Evolutionary conservation across 2,797 vertebrate genomes (phyloP).

Genomic region (Rhinichthys osculus): DNA sequence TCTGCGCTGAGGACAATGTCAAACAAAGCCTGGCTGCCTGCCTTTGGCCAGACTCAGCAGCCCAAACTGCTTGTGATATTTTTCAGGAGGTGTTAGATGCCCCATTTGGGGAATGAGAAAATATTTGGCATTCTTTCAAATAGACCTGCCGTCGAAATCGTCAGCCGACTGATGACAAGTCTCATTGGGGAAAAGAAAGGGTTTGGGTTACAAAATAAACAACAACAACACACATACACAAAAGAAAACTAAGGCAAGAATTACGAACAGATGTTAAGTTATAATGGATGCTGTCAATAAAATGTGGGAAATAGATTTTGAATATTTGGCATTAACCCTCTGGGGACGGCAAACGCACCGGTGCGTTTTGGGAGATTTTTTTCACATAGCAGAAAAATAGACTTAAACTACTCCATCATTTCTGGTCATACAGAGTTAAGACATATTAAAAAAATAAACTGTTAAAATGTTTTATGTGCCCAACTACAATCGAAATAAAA

Average conservation of each 20-base stretch:
- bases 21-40: constrained; percentile 53
- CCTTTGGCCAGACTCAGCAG: constrained; percentile 41
- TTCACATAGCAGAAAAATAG: too few species aligned
- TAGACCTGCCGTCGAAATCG: constrained; percentile 28
- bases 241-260: neutral
- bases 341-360: too few species aligned
- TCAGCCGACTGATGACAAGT: constrained; percentile 46
- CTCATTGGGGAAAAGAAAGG: constrained; percentile 23
- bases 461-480: too few species aligned
- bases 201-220: constrained; percentile 40
- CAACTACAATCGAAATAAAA: too few species aligned
- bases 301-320: neutral
- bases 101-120: constrained; percentile 58
- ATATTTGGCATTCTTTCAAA: constrained; percentile 58
- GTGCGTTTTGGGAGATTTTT: too few species aligned
- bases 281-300: neutral
- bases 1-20: constrained; percentile 45
- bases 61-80: constrained; percentile 50
- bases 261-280: constrained; percentile 2
- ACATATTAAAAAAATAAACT: too few species aligned
- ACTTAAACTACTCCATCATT: too few species aligned
- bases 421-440: too few species aligned
- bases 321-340: neutral
- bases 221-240: constrained; percentile 5
- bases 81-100: constrained; percentile 59